These are phyloP conservation scores for Hipposideros armiger DNA, from an alignment of 2,113 vertebrate species.

Conservation along the genomic window DNA sequence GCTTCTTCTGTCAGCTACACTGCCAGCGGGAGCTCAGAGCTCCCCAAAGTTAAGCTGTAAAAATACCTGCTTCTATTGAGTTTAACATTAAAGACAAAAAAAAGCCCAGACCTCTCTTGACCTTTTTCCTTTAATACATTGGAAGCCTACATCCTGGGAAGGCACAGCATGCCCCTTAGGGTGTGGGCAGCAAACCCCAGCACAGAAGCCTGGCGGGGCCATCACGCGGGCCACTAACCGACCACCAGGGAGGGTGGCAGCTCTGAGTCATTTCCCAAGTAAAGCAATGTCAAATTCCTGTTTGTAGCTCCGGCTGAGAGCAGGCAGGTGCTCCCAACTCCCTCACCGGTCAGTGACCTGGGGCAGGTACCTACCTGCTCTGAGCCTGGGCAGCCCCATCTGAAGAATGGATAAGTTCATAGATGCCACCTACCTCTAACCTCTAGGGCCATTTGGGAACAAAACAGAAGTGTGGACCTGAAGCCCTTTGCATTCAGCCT, in stretches of 20 bases:
- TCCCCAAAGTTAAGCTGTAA: not conserved
- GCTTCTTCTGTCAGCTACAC: rapidly evolving
- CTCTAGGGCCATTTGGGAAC: rapidly evolving
- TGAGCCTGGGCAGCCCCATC: not conserved
- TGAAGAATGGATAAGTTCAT: rapidly evolving
- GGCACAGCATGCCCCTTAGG: rapidly evolving
- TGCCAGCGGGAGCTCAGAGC: not conserved
- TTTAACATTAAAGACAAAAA: not conserved
- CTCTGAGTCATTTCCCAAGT: rapidly evolving
- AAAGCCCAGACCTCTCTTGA: not conserved
- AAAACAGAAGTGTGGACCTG: rapidly evolving
- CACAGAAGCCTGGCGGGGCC: rapidly evolving
- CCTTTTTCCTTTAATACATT: rapidly evolving
- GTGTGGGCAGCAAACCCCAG: rapidly evolving
- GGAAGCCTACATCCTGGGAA: not conserved
- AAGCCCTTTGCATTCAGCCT: rapidly evolving
- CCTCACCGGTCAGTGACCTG: not conserved
- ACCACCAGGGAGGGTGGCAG: rapidly evolving
- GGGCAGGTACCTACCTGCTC: rapidly evolving
- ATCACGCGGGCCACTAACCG: rapidly evolving
- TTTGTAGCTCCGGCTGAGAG: not conserved
- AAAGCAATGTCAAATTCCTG: not conserved
- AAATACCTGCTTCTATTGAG: not conserved
- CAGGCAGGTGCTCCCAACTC: not conserved
- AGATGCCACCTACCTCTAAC: no score